Base-by-base conservation (phyloP, 2,888 invertebrate genomes). In the Drosophila mayaguana region DNA sequence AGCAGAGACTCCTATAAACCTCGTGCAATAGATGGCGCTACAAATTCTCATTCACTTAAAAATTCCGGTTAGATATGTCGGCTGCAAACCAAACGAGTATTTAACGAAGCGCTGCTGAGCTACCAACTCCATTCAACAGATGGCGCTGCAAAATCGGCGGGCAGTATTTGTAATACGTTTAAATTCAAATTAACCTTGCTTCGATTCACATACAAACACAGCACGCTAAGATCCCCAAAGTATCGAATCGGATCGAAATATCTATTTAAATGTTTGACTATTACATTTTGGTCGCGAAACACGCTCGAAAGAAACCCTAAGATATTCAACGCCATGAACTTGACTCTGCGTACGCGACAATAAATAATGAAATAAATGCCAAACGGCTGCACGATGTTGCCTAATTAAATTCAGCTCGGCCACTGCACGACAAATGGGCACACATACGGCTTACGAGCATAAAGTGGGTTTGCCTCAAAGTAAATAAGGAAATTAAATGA, bases 261-360 rank as follows among this genome's bases (percentile, higher is more conserved):
- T 12, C 28, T 2, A 5, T 55, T 20, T 9, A 42, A 42, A 43
- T 32, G 20, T 16, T 43, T 34, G 40, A 2, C 34, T 56, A 46
- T 40, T 61, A 63, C 56, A 60, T 45, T 51, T 77, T 32, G 18
- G 36, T 8, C 62, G 63, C 69, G 1, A 56, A 18, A 56, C 76
- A 76, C 78, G 78, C 59, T 56, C 43, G 12, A 28, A 32, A 38
- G 25, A 25, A 43, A 11, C 36, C 22, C 67, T 46, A 43, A 68
- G 18, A 66, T 67, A 67, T 83, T 83, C 77, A 72, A 60, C 68
- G 50, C 65, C 78, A 69, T 83, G 80, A 81, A 85, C 80, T 82
- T 82, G 83, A 75, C 45, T 67, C 54, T 53, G 67, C 36, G 38
- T 53, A 36, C 61, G 48, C 53, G 55, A 18, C 55, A 34, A 40